phyloP scores from a whole-genome alignment of 2,888 invertebrate genomes.

The Anaspis maculata region DNA sequence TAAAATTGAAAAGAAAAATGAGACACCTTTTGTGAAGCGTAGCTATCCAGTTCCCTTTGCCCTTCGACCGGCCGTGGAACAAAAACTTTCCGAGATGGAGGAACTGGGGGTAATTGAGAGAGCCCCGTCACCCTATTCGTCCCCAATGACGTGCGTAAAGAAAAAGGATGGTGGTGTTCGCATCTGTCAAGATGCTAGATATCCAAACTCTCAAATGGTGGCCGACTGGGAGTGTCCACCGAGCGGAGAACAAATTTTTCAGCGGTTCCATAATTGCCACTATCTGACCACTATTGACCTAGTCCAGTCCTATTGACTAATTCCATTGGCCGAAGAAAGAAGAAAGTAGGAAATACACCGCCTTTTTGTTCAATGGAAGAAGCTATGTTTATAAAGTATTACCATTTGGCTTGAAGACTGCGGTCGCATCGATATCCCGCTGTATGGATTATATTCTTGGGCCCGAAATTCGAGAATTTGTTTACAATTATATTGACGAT shows the following conservation, averaged over 20 bases:
- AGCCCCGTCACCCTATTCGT: neutral
- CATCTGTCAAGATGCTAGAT: neutral
- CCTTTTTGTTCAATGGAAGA: neutral
- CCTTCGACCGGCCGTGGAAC: neutral
- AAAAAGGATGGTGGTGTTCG: neutral
- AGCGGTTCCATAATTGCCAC: neutral
- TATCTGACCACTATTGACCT: neutral
- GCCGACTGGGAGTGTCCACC: neutral
- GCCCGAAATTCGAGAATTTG: neutral
- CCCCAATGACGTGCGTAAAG: no score
- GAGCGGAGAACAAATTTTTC: neutral
- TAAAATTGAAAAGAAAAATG: neutral
- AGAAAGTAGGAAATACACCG: neutral
- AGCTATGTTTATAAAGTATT: neutral
- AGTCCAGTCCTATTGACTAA: neutral
- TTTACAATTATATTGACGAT: neutral
- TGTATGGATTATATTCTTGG: neutral
- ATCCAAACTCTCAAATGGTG: neutral
- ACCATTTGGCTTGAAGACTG: slow-evolving; percentile 1
- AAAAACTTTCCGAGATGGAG: neutral
- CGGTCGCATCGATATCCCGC: neutral
- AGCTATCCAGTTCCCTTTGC: neutral
- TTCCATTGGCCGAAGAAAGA: no score
- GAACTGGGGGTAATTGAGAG: neutral
- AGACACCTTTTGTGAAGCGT: neutral